Conservation (phyloP, 2,888 invertebrate genomes). For the Dilophus febrilis region DNA sequence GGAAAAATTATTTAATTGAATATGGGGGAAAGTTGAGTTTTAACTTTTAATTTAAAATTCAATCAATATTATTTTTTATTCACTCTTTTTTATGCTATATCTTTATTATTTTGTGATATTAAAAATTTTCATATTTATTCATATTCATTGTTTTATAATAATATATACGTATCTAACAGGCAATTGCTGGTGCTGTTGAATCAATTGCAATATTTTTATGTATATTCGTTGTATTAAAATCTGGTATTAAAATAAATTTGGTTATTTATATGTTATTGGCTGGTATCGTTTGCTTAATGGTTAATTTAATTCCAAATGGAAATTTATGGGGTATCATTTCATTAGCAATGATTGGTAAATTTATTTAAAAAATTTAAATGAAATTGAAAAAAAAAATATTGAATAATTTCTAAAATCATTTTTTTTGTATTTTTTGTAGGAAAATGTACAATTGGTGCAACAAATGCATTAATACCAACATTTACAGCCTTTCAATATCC, state of each 20-base stretch:
- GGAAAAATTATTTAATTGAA: too few species aligned
- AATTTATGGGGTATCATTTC: slow-evolving; percentile 43
- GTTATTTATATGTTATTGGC: slow-evolving; percentile 49
- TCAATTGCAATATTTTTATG: slow-evolving; percentile 55
- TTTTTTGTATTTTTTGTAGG: slow-evolving; percentile 22
- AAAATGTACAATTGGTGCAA: slow-evolving; percentile 58
- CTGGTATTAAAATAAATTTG: slow-evolving; percentile 51
- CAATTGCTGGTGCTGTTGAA: slow-evolving; percentile 51
- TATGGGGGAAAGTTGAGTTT: too few species aligned
- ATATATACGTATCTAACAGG: slow-evolving; percentile 24
- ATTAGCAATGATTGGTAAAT: slow-evolving; percentile 48
- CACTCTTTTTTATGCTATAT: too few species aligned
- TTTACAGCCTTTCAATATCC: slow-evolving; percentile 57
- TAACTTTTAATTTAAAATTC: too few species aligned
- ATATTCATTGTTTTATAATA: too few species aligned
- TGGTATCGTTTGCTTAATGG: slow-evolving; percentile 47
- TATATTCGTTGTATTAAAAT: slow-evolving; percentile 50
- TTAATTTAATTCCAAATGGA: slow-evolving; percentile 35
- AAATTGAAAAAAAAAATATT: too few species aligned
- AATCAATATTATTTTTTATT: too few species aligned
- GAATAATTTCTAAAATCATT: too few species aligned
- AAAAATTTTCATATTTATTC: too few species aligned
- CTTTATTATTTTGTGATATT: too few species aligned
- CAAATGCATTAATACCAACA: slow-evolving; percentile 61
- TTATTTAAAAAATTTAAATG: too few species aligned